Evolutionary conservation across 2,113 vertebrate species (phyloP), one percentile per base, ranked within the genome.

Genomic region (Poecilia latipinna): DNA sequence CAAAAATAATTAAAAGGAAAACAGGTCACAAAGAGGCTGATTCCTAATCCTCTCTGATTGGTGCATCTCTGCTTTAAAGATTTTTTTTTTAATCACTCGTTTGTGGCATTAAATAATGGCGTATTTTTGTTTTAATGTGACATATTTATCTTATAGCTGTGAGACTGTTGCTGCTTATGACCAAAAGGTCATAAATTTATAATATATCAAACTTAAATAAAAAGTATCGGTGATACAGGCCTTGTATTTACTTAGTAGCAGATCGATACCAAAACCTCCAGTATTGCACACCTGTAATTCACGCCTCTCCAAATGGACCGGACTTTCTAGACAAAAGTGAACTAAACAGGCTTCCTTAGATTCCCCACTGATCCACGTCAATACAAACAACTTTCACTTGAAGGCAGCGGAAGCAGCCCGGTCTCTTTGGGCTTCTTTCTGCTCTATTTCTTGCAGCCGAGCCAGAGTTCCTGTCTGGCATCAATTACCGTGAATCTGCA

Each of bases 391-490:
- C 54, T 39, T 63, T 42, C 12, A 37, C 24, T 75, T 29, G 28
- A 66, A 83, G 81, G 72, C 32, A 76, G 61, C 60, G 57, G 69
- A 65, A 65, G 54, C 74, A 51, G 70, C 61, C 62, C 26, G 13
- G 72, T 84, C 78, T 91, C 86, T 29, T 31, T 31, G 63, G 85
- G 67, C 48, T 60, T 74, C 67, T 71, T 44, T 81, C 39, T 67
- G 57, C 71, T 63, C 44, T 37, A 37, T 26, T 67, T 87, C 66
- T 66, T 70, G 72, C 28, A 44, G 84, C 83, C 83, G 79, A 83
- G 72, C 70, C 75, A 13, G 33, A 76, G 54, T 82, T 87, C 77
- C 67, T 68, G 74, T 83, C 84, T 87, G 81, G 74, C 79, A 71
- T 85, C 72, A 37, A 78, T 81, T 74, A 82, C 82, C 82, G 28